Base-by-base conservation (phyloP, 2,797 vertebrate species). In the Coendou prehensilis region DNA sequence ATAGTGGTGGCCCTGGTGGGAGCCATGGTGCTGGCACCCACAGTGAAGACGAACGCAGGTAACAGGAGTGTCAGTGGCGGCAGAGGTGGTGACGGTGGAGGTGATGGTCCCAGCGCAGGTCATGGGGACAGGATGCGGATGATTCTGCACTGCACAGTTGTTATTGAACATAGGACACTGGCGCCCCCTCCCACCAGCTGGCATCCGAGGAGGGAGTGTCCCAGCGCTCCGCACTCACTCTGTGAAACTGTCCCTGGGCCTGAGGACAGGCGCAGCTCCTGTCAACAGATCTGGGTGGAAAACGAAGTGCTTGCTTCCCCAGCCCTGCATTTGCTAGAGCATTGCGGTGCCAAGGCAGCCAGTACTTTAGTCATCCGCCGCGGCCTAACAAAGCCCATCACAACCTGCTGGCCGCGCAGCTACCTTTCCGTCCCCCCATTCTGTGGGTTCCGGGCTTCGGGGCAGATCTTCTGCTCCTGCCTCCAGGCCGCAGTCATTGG, bases 31-130 rank as follows among this genome's bases (percentile, higher is more conserved):
- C 23, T 41, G 23, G 26, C 6, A 2, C 57, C 22, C 15, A 8
- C 6, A 0, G 0, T 18, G 71, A 94, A 45, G 76, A 18, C 14
- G 47, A 61, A 28, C 10, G 2, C 56, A 5, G 54, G 41, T 14
- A 4, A 9, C 17, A 23, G 37, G 5, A 14, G 15, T 6, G 28
- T 23, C 30, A 0, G 0, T 52, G 67, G 47, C 47, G 0, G 0
- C 2, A 5, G 37, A 75, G 45, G 7, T 1, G 37, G 17, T 3
- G 23, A 11, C 47, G 61, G 15, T 41, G 30, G 67, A 33, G 47
- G 47, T 11, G 26, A 64, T 18, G n/a, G 26, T 11, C 45, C 37
- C 87, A 26, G 30, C 0, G 33, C 75, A 91, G 82, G 52, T 28
- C 11, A 22, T 2, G 28, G 83, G 52, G 73, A 79, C n/a, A 41